phyloP scores from a whole-genome alignment of 2,113 vertebrate species.

The Aptenodytes forsteri region DNA sequence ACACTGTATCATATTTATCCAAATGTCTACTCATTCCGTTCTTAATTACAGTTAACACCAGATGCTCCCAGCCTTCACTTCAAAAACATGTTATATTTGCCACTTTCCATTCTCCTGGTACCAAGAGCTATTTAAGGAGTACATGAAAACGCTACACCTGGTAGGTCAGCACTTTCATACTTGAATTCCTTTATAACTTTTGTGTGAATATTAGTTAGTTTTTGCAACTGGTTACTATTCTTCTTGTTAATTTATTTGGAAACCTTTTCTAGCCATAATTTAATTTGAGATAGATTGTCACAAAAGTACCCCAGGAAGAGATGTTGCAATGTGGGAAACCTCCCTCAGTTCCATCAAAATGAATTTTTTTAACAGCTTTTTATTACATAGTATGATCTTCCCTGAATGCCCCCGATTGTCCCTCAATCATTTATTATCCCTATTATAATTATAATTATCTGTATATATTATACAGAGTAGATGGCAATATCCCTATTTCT shows the following conservation, averaged over 20 bases:
- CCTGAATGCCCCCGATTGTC: not conserved
- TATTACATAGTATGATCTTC: not conserved
- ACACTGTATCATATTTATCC: not conserved
- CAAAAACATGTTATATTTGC: not conserved
- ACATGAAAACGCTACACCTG: not conserved
- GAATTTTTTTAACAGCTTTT: not conserved
- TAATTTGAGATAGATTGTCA: not conserved
- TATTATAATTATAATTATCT: no score
- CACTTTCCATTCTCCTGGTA: not conserved
- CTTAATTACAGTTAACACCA: slow-evolving; percentile 1
- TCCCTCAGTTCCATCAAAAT: not conserved
- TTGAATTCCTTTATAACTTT: not conserved
- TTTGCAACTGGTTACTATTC: not conserved
- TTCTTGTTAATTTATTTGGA: not conserved
- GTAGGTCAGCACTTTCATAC: not conserved
- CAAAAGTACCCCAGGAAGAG: not conserved
- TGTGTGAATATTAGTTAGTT: not conserved
- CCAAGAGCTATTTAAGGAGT: not conserved
- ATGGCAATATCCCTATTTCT: not conserved
- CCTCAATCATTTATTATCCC: not conserved
- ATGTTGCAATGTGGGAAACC: not conserved
- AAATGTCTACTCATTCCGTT: not conserved
- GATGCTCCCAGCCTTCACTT: not conserved
- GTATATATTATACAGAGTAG: not conserved
- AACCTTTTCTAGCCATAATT: not conserved